Conservation (phyloP, 2,888 invertebrate species). For the Poecilus cupreus region DNA sequence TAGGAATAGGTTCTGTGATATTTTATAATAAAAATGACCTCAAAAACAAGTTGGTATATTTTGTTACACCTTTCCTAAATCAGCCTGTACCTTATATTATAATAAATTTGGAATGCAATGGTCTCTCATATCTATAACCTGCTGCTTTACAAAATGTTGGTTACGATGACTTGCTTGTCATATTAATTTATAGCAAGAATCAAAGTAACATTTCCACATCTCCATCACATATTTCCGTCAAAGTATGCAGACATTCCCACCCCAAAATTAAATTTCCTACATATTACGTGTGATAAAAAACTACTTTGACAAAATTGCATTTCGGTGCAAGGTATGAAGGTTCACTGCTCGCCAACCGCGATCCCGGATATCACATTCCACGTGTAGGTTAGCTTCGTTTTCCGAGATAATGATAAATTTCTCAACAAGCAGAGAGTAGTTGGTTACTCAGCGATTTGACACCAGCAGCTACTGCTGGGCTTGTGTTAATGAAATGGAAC, state of each 20-base stretch:
- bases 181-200: too few relatives aligned
- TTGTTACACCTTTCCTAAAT: too few relatives aligned
- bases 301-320: constrained; percentile 18
- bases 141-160: too few relatives aligned
- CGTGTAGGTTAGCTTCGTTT: not conserved
- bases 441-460: not conserved
- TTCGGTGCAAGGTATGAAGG: not conserved
- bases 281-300: constrained; percentile 12
- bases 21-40: too few relatives aligned
- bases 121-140: too few relatives aligned
- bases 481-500: not conserved
- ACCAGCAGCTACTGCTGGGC: not conserved
- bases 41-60: too few relatives aligned
- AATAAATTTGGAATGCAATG: too few relatives aligned
- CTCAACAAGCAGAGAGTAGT: not conserved
- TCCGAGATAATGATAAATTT: not conserved
- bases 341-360: not conserved
- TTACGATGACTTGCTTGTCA: too few relatives aligned
- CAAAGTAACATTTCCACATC: too few relatives aligned
- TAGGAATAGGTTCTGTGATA: too few relatives aligned
- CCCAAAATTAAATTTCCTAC: not conserved
- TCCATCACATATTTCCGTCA: constrained; percentile 9
- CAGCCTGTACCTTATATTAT: too few relatives aligned
- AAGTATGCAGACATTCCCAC: not conserved
- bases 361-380: not conserved